Evolutionary conservation across 1,140 invertebrate species (phyloP).

Genomic region (Lasioglossum albipes): DNA sequence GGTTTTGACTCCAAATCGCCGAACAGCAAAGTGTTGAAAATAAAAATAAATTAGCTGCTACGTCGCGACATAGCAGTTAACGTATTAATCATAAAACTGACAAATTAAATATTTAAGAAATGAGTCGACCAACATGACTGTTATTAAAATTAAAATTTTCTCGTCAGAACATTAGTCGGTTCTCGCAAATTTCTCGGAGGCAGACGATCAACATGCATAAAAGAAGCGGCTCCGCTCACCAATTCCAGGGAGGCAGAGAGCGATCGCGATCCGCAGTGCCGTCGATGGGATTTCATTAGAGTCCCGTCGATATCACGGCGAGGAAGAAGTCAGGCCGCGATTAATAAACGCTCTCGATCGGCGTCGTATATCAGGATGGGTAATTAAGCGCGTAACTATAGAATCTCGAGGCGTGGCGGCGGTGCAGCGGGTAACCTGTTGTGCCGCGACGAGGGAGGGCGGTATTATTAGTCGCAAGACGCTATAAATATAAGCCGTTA

Average conservation of each 20-base stretch:
- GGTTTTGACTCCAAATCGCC: too few relatives aligned
- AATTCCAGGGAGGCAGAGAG: background rate
- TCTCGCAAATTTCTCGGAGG: too few relatives aligned
- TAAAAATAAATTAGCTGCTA: too few relatives aligned
- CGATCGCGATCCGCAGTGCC: background rate
- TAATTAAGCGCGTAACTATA: slow-evolving; percentile 66
- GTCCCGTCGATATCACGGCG: slow-evolving; percentile 24
- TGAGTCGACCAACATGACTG: too few relatives aligned
- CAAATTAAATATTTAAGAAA: too few relatives aligned
- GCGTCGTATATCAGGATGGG: slow-evolving; percentile 59
- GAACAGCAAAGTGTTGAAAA: too few relatives aligned
- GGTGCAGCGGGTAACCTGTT: slow-evolving; percentile 32
- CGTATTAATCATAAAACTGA: too few relatives aligned
- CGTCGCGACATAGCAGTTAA: too few relatives aligned
- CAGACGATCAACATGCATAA: background rate
- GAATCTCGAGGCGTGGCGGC: slow-evolving; percentile 56
- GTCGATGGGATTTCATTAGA: slow-evolving; percentile 39
- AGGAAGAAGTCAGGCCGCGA: slow-evolving; percentile 10
- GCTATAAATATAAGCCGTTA: slow-evolving; percentile 65
- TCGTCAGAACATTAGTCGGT: too few relatives aligned
- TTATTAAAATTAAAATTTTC: too few relatives aligned
- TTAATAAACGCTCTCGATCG: slow-evolving; percentile 44
- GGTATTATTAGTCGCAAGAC: slow-evolving; percentile 50
- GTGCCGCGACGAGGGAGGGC: slow-evolving; percentile 32
- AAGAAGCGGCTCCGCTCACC: background rate